Evolutionary conservation across 1,140 invertebrate genomes (phyloP), one percentile per base, ranked within the genome.

Genomic region (Hyles vespertilio): DNA sequence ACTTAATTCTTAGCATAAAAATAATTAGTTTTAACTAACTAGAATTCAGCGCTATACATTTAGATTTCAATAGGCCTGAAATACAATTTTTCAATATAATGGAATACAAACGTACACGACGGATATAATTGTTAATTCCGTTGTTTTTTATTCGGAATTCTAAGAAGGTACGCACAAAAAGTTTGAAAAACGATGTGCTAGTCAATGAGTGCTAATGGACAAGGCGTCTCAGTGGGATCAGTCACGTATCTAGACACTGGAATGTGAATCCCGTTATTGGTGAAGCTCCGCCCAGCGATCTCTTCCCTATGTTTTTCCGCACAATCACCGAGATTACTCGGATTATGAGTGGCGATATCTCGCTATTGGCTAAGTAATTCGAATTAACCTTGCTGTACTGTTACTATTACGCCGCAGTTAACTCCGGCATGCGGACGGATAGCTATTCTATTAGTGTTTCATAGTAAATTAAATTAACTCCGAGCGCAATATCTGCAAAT

Each of bases 191-290:
- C 36, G 36, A 5, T 40, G 36, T 40, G 12, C 12, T 53, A 43
- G 32, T 40, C 1, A 44, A 34, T 53, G 11, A 53, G 51, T 53
- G 34, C 7, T 51, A 51, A 51, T 34, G 11, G 50, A 51, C 4
- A 34, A 34, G 50, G 34, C 32, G 32, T 34, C 8, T 11, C 32
- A 51, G 36, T 44, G 36, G 36, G 36, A 53, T 53, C 51, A 36
- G 40, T 54, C 52, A 54, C 52, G 52, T 54, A 54, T 54, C 52
- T 22, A 54, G 52, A 22, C 40, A 44, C 22, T 44, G 70, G 71
- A 67, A 77, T 71, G 71, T 59, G 32, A 64, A 60, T 79, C 67
- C 79, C 80, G 78, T 81, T 83, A 69, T 51, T 48, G 69, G 71
- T 40, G 71, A 77, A 77, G 73, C 72, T 43, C 33, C 64, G 67